Percentiles rank a stretch among this genome's conserved stretches.
phyloP scores from a whole-genome alignment of 2,888 invertebrate species.

The Beris morrisii region DNA sequence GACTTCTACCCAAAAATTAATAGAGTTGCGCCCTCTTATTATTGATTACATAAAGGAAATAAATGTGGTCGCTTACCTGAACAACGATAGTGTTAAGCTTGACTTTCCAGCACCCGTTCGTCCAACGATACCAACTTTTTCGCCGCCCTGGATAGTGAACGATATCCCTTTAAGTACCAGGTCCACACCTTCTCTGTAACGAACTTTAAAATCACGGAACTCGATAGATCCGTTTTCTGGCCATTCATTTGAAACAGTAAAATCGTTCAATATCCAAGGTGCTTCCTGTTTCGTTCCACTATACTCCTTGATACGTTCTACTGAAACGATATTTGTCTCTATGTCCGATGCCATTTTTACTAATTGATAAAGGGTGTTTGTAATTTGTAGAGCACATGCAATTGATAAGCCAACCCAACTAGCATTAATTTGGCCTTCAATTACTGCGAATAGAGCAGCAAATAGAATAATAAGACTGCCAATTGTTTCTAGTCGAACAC shows the following conservation, averaged over 20 bases:
- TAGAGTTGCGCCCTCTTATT: too few relatives aligned
- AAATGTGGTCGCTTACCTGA: slow-evolving; percentile 59
- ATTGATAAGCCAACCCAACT: slow-evolving; percentile 88
- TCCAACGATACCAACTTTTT: slow-evolving; percentile 90
- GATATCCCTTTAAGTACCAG: slow-evolving; percentile 80
- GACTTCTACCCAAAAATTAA: too few relatives aligned
- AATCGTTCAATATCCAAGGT: slow-evolving; percentile 69
- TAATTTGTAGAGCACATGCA: slow-evolving; percentile 85
- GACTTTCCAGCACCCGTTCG: slow-evolving; percentile 89
- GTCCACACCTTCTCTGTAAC: slow-evolving; percentile 84
- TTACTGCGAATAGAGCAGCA: slow-evolving; percentile 88
- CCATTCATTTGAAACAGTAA: slow-evolving; percentile 71
- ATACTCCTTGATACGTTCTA: slow-evolving; percentile 96
- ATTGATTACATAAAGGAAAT: too few relatives aligned
- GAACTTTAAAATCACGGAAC: slow-evolving; percentile 79
- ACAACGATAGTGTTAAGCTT: slow-evolving; percentile 81
- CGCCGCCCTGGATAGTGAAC: slow-evolving; percentile 76
- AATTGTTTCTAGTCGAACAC: slow-evolving; percentile 92
- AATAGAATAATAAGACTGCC: slow-evolving; percentile 95
- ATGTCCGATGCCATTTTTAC: slow-evolving; percentile 95
- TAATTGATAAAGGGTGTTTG: slow-evolving; percentile 94
- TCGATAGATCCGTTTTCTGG: slow-evolving; percentile 78
- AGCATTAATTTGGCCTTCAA: slow-evolving; percentile 70
- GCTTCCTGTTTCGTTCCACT: slow-evolving; percentile 85
- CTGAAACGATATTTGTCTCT: slow-evolving; percentile 96